Evolutionary conservation across 2,113 vertebrate genomes (phyloP).

Genomic region (Otocyon megalotis): DNA sequence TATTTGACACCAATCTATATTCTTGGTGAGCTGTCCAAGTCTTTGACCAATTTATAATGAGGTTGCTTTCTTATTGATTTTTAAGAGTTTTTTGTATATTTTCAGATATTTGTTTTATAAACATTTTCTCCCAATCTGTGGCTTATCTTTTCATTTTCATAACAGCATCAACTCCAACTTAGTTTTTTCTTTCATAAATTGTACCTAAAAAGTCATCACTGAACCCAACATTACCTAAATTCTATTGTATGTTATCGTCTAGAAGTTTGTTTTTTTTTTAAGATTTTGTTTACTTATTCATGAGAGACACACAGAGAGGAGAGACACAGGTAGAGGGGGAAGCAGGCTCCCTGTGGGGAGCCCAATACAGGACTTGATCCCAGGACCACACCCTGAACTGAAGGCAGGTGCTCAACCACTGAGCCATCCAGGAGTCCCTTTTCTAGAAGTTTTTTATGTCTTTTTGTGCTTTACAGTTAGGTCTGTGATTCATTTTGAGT

Average conservation of each 20-base stretch:
- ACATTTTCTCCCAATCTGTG: neutral
- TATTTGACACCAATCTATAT: neutral
- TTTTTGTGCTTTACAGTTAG: slow-evolving; percentile 32
- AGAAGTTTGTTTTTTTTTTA: neutral
- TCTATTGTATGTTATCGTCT: neutral
- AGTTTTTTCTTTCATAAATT: neutral
- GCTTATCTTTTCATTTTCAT: neutral
- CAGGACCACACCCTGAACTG: no score
- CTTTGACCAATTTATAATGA: neutral
- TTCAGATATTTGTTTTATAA: neutral
- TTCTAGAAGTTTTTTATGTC: neutral
- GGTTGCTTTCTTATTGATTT: neutral
- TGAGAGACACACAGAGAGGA: no score
- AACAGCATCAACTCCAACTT: neutral
- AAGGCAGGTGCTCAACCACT: no score
- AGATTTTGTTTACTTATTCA: no score
- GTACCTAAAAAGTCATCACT: neutral
- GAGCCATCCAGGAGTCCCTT: no score
- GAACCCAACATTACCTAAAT: neutral
- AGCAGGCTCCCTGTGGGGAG: no score
- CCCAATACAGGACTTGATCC: no score
- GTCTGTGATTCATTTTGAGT: neutral
- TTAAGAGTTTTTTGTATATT: neutral
- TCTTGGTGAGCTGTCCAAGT: neutral
- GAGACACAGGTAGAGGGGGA: no score